Percentiles rank a stretch among this genome's conserved stretches.
Evolutionary conservation across 2,888 invertebrate species (phyloP).

Genomic region (Alviniconcha strummeri): DNA sequence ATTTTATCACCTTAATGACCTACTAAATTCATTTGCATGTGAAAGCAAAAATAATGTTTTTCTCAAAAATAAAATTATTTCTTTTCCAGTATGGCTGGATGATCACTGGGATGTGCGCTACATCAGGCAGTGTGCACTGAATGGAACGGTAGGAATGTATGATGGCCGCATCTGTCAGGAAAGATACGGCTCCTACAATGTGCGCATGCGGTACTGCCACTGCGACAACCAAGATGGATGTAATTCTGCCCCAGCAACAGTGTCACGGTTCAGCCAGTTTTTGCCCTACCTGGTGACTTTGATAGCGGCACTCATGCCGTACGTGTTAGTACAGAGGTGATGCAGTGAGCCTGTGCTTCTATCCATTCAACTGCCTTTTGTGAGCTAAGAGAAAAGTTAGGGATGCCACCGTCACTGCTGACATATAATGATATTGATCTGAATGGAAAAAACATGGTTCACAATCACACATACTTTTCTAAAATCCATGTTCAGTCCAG

Average conservation of each 20-base stretch:
- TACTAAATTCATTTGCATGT: too few relatives aligned
- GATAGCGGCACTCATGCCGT: not conserved
- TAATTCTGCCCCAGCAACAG: conserved; percentile 51
- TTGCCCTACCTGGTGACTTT: conserved; percentile 8
- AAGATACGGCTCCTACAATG: conserved; percentile 69
- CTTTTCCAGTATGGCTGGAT: conserved; percentile 68
- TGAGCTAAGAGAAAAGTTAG: too few relatives aligned
- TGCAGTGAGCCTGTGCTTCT: not conserved
- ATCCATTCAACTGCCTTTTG: too few relatives aligned
- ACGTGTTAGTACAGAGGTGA: conserved; percentile 7
- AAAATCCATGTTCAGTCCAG: too few relatives aligned
- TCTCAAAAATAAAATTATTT: not conserved
- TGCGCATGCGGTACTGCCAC: conserved; percentile 72
- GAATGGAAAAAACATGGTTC: too few relatives aligned
- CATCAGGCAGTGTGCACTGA: conserved; percentile 72
- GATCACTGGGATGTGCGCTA: conserved; percentile 72
- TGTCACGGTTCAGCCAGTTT: not conserved
- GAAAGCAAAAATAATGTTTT: not conserved
- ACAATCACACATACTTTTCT: too few relatives aligned
- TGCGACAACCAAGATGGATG: conserved; percentile 74
- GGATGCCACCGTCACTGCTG: too few relatives aligned
- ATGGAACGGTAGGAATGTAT: conserved; percentile 68
- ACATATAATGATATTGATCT: too few relatives aligned
- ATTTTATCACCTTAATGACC: too few relatives aligned
- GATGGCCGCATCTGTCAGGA: conserved; percentile 72